Conservation (phyloP, 1,140 invertebrate genomes). For the Calliphora vicina region DNA sequence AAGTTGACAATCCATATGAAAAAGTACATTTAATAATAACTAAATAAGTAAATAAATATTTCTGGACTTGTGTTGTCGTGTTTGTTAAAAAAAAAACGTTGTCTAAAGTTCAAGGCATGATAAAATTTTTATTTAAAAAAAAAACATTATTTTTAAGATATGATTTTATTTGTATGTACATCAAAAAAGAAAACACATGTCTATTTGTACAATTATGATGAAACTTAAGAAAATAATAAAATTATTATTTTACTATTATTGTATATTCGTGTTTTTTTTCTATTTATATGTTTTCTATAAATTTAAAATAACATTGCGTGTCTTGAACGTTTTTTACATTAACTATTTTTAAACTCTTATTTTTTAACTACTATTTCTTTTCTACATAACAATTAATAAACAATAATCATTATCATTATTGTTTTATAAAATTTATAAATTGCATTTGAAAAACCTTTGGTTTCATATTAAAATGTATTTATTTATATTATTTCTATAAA, state of each 20-base stretch:
- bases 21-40: neutral
- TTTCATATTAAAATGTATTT: neutral
- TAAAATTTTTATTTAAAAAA: neutral
- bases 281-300: neutral
- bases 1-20: neutral
- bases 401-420: neutral
- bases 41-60: neutral
- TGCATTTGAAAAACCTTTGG: neutral
- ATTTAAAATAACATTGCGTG: neutral
- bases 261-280: neutral
- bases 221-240: neutral
- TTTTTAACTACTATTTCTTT: neutral
- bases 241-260: neutral
- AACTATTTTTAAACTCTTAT: neutral
- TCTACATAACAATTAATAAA: neutral
- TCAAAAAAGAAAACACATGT: neutral
- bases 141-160: no score
- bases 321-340: neutral
- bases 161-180: no score
- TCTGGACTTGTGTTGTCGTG: neutral
- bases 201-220: neutral
- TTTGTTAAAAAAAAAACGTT: neutral
- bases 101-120: slow-evolving; percentile 17
- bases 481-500: neutral
- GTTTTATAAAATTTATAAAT: neutral